These are phyloP conservation scores for Ochropacha duplaris DNA, from an alignment of 2,888 invertebrate genomes.

Conservation along the genomic window DNA sequence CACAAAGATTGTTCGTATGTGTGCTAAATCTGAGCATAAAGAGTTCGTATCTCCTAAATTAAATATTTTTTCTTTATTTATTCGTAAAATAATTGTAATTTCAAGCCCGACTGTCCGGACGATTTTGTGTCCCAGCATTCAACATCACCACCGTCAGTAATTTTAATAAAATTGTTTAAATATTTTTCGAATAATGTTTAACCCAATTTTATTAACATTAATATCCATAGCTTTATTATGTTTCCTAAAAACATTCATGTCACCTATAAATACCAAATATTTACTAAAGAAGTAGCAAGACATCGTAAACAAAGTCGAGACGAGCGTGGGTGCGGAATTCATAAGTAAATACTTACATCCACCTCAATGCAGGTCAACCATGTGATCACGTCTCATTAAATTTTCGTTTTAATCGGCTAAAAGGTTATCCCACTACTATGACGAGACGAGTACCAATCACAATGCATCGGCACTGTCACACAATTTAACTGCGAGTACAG, in stretches of 20 bases:
- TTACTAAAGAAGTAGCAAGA: not conserved
- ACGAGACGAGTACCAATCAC: constrained; percentile 15
- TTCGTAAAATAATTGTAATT: too few relatives aligned
- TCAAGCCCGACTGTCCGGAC: too few relatives aligned
- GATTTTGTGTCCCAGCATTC: too few relatives aligned
- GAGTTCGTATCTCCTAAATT: too few relatives aligned
- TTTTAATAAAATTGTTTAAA: too few relatives aligned
- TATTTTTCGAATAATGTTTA: too few relatives aligned
- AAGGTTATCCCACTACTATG: constrained; percentile 39
- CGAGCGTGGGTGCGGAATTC: not conserved
- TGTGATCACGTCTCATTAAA: constrained; percentile 21
- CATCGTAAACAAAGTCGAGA: not conserved
- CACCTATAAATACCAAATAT: not conserved
- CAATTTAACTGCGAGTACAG: constrained; percentile 27
- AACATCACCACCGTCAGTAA: too few relatives aligned
- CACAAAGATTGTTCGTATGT: not conserved
- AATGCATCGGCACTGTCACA: constrained; percentile 32
- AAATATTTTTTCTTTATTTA: too few relatives aligned
- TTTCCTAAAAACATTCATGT: not conserved
- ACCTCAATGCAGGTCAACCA: constrained; percentile 17
- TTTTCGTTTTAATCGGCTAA: constrained; percentile 27
- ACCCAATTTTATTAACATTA: too few relatives aligned
- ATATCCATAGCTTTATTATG: too few relatives aligned
- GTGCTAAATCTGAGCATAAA: not conserved
- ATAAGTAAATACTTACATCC: constrained; percentile 13